phyloP scores from a whole-genome alignment of 2,888 invertebrate genomes.

The Hemistola chrysoprasaria region DNA sequence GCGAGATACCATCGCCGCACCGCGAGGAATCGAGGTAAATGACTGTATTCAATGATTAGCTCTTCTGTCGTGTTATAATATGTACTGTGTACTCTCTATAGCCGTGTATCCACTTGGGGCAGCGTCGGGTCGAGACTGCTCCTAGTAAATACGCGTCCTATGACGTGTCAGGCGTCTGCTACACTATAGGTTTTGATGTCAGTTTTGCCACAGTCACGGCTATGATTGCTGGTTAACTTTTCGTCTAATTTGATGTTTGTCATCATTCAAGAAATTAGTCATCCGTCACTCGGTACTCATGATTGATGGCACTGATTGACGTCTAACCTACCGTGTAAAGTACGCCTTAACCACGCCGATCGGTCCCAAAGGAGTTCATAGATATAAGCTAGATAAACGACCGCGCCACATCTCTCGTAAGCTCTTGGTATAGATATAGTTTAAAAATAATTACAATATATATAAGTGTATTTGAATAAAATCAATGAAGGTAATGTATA shows the following conservation, averaged over 20 bases:
- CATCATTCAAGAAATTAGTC: too few species aligned
- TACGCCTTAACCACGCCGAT: slow-evolving; percentile 14
- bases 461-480: slow-evolving; percentile 51
- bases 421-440: slow-evolving; percentile 50
- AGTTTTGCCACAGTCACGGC: too few species aligned
- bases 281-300: too few species aligned
- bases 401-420: slow-evolving; percentile 39
- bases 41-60: slow-evolving; percentile 64
- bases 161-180: too few species aligned
- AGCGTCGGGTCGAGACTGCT: too few species aligned
- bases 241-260: too few species aligned
- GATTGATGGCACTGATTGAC: too few species aligned
- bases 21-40: slow-evolving; percentile 74
- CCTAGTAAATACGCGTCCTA: too few species aligned
- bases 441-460: slow-evolving; percentile 46
- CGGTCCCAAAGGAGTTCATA: slow-evolving; percentile 14
- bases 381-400: slow-evolving; percentile 25
- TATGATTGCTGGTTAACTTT: too few species aligned
- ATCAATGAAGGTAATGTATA: slow-evolving; percentile 60
- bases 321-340: slow-evolving; percentile 10
- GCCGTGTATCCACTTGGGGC: too few species aligned
- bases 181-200: too few species aligned
- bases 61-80: slow-evolving; percentile 22
- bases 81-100: slow-evolving; percentile 25
- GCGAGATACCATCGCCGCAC: slow-evolving; percentile 49